Evolutionary conservation across 2,797 vertebrate genomes (phyloP).

Genomic region (Myoxocephalus aenaeus): DNA sequence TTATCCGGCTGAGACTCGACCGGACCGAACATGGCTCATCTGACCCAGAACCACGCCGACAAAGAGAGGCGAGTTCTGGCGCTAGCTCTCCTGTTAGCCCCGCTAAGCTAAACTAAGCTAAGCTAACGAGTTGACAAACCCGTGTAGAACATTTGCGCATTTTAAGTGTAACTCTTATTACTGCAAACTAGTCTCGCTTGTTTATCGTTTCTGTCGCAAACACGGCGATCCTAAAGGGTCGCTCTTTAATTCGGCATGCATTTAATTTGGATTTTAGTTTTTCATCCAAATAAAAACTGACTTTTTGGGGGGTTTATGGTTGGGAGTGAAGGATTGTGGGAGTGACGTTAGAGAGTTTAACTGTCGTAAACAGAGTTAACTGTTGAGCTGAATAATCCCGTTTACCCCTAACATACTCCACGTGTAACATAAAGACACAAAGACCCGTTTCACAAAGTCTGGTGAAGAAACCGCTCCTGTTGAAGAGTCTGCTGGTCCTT

Average conservation of each 20-base stretch:
- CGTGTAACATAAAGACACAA: neutral
- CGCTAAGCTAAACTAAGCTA: neutral
- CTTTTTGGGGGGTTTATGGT: rapidly evolving
- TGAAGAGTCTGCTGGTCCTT: neutral
- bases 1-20: rapidly evolving
- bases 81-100: neutral
- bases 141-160: rapidly evolving
- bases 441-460: neutral
- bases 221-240: rapidly evolving
- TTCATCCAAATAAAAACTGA: neutral
- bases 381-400: no score
- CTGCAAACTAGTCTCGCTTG: rapidly evolving
- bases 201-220: rapidly evolving
- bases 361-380: neutral
- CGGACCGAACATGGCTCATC: conserved; percentile 74
- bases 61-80: conserved; percentile 76
- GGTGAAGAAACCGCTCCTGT: neutral
- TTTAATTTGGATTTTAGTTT: rapidly evolving
- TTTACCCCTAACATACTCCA: neutral
- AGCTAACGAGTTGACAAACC: conserved; percentile 20
- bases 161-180: neutral
- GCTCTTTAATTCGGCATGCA: neutral
- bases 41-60: conserved; percentile 78
- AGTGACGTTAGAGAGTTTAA: neutral
- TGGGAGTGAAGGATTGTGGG: no score